Evolutionary conservation across 1,140 invertebrate genomes (phyloP), one percentile per base, ranked within the genome.

Genomic region (Philopotamus ludificatus): DNA sequence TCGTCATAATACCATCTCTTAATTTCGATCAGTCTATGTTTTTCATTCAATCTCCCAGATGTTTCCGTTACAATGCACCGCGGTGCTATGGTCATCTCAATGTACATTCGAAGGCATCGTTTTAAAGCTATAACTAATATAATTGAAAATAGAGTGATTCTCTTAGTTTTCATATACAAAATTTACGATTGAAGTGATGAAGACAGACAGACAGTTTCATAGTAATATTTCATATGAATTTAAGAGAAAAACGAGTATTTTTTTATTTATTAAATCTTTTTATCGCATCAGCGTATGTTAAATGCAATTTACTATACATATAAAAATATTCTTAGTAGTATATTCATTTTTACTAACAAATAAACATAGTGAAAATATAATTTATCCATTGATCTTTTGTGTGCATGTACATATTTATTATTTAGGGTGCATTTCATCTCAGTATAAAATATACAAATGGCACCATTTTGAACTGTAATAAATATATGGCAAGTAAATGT

Each of bases 91-190:
- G 25, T 21, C 44, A 45, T 45, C 25, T 63, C 50, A 3, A n/a
- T 55, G 55, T 41, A 54, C 63, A 60, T 63, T 66, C 60, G 68
- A 70, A 70, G 68, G 68, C 68, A 70, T 70, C 64, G 22, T 70
- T 63, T 70, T 70, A 70, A 70, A 70, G 68, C 68, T 70, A 70
- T 64, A 63, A 62, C 68, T 70, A 70, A 59, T 70, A 59, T 61
- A 64, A 55, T 63, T 53, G 54, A 57, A 70, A 63, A n/a, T 42
- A 63, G 57, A 47, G 57, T 47, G 42, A 28, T 12, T 57, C 21
- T 59, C 34, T 44, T 8, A 57, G 26, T 41, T 41, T 16, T 41
- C 44, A 20, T 7, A 15, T 16, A 20, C 44, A 20, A n/a, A n/a
- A n/a, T n/a, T n/a, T n/a, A n/a, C n/a, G n/a, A n/a, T n/a, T n/a